Percentiles rank a stretch among this genome's conserved stretches.
Evolutionary conservation across 2,113 vertebrate species (phyloP).

Genomic region (Piprites chloris): DNA sequence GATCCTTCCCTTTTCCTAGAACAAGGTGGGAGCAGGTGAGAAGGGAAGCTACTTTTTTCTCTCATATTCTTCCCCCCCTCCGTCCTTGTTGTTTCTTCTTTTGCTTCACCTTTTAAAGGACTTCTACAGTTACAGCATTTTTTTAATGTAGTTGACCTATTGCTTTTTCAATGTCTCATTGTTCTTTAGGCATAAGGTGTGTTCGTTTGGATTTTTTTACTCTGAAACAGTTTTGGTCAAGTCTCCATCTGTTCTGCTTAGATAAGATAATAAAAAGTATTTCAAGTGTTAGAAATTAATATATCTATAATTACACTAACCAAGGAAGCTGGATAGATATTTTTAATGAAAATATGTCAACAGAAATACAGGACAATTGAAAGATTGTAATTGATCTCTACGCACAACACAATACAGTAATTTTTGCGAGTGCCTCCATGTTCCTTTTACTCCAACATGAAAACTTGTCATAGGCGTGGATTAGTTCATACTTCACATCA

Average conservation of each 20-base stretch:
- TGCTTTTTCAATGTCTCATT: accelerated
- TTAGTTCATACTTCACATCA: background rate
- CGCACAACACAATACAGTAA: background rate
- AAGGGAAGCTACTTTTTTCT: background rate
- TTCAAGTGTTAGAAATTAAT: background rate
- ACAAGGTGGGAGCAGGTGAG: background rate
- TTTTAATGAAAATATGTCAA: background rate
- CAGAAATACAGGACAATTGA: background rate
- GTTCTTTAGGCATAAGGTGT: background rate
- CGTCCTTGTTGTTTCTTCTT: background rate
- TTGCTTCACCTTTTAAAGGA: background rate
- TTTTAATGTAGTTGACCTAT: background rate
- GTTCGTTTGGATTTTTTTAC: background rate
- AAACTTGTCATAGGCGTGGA: background rate
- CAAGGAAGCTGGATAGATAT: background rate
- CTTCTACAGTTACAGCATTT: background rate
- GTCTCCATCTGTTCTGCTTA: background rate
- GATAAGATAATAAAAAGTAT: background rate
- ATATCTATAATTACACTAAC: background rate
- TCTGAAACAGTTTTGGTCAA: background rate
- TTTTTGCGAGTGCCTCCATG: background rate
- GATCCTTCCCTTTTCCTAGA: background rate
- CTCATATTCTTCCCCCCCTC: accelerated
- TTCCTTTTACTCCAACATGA: background rate
- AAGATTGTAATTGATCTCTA: background rate